Conservation (phyloP, 2,113 vertebrate species). For the Sander vitreus region DNA sequence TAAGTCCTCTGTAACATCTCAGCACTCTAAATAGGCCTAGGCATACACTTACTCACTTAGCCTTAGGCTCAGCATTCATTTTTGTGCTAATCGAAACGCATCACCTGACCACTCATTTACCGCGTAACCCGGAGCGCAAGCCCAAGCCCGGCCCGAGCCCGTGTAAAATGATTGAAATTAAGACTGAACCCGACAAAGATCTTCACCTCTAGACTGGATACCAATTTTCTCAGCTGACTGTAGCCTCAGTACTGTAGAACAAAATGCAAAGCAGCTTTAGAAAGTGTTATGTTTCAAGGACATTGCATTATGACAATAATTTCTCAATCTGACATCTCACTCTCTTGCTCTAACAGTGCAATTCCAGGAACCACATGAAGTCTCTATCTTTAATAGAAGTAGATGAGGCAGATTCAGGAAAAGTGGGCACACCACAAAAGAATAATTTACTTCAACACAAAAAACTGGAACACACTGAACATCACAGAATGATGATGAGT, state of each 20-base stretch:
- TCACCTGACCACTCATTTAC: no score
- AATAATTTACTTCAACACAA: slow-evolving; percentile 32
- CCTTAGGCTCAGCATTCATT: no score
- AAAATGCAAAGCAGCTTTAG: slow-evolving; percentile 7
- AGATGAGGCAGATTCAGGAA: slow-evolving; percentile 21
- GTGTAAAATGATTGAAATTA: no score
- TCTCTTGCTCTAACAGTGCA: slow-evolving; percentile 6
- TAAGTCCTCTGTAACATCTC: no score
- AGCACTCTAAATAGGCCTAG: no score
- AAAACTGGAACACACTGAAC: slow-evolving; percentile 31
- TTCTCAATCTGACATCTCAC: slow-evolving; percentile 22
- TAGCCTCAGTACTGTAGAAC: not conserved
- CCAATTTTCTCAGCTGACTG: not conserved
- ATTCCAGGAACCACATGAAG: slow-evolving; percentile 21
- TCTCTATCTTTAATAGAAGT: slow-evolving; percentile 31
- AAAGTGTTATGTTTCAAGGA: slow-evolving; percentile 15
- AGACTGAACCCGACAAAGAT: no score
- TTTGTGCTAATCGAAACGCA: no score
- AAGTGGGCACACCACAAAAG: slow-evolving; percentile 17
- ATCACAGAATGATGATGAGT: slow-evolving; percentile 28
- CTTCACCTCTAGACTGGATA: not conserved
- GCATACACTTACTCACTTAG: no score
- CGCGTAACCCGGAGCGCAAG: no score
- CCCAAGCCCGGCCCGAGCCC: no score
- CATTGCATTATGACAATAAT: slow-evolving; percentile 19